Base-by-base conservation (phyloP, 2,113 vertebrate genomes). In the Peucedramus taeniatus region DNA sequence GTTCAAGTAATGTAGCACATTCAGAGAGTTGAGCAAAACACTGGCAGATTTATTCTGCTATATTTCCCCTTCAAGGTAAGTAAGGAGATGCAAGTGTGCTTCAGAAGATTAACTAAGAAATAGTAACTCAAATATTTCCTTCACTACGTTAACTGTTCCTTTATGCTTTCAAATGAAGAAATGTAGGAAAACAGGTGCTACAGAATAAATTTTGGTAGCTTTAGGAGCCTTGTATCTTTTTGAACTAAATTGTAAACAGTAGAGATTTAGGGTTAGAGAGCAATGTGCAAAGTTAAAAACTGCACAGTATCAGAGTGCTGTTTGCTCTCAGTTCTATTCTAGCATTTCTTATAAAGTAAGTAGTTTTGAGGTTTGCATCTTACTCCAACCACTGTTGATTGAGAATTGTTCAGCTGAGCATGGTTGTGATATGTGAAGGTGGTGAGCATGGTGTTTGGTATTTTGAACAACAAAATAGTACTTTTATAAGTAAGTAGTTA, bases 51-150 rank as follows among this genome's bases (percentile, higher is more conserved):
- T 84, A 27, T 72, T 78, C 66, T 88, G 44, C 40, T 17, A 0
- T 64, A 33, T 72, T 93, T 95, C 23, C 15, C 26, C 39, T 86
- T 69, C 59, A 40, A 88, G 27, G 30, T 85, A 57, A 82, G n/a
- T 45, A 44, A 72, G n/a, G 27, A 56, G 22, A 57, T 75, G 42
- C 20, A 50, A 61, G 30, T 65, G 19, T 70, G 15, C 50, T 80
- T 76, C 71, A 57, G 30, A 61, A 92, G 35, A 54, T 31, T 66
- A 50, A 44, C 61, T 61, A 45, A 64, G 51, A 66, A 79, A 51
- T 35, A 54, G 40, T 37, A 68, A 50, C 57, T 90, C 24, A 64
- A 16, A 79, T 31, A 10, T 53, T 86, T 88, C 22, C 50, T 84
- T 66, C 22, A 21, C 24, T 68, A 8, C 0, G 0, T 77, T 59